These are phyloP conservation scores for Campoletis sonorensis DNA, from an alignment of 1,140 invertebrate species.

Conservation along the genomic window DNA sequence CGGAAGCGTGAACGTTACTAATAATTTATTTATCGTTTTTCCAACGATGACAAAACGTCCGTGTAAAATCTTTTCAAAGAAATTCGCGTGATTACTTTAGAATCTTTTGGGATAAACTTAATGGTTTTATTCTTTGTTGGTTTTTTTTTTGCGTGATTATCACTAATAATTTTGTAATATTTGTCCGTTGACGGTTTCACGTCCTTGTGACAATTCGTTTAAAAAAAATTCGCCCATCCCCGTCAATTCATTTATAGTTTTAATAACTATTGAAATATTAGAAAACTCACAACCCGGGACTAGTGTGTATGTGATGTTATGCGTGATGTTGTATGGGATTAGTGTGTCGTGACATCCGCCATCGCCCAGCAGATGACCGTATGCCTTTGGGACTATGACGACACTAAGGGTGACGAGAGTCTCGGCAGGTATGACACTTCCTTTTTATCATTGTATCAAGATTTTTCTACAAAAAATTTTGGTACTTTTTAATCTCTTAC, in stretches of 20 bases:
- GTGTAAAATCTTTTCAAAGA: background rate
- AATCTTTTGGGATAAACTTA: background rate
- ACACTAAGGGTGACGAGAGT: slow-evolving; percentile 89
- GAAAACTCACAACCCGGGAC: background rate
- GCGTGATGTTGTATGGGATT: slow-evolving; percentile 74
- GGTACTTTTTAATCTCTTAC: background rate
- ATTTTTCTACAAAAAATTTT: background rate
- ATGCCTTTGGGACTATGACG: slow-evolving; percentile 89
- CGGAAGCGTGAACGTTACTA: background rate
- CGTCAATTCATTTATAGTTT: background rate
- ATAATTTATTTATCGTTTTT: background rate
- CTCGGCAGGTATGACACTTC: slow-evolving; percentile 84
- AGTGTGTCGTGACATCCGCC: slow-evolving; percentile 78
- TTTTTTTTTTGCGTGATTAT: background rate
- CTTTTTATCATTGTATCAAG: slow-evolving; percentile 49
- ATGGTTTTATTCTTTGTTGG: background rate
- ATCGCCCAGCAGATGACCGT: slow-evolving; percentile 87
- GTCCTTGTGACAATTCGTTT: background rate
- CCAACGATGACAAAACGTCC: background rate
- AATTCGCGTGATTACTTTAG: too few species aligned
- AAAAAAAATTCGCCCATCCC: background rate
- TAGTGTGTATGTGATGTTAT: slow-evolving; percentile 72
- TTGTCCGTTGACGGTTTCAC: background rate
- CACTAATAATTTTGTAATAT: too few species aligned
- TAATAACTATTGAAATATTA: background rate